Evolutionary conservation across 1,140 invertebrate genomes (phyloP), one percentile per base, ranked within the genome.

Genomic region (Saxidomus purpurata): DNA sequence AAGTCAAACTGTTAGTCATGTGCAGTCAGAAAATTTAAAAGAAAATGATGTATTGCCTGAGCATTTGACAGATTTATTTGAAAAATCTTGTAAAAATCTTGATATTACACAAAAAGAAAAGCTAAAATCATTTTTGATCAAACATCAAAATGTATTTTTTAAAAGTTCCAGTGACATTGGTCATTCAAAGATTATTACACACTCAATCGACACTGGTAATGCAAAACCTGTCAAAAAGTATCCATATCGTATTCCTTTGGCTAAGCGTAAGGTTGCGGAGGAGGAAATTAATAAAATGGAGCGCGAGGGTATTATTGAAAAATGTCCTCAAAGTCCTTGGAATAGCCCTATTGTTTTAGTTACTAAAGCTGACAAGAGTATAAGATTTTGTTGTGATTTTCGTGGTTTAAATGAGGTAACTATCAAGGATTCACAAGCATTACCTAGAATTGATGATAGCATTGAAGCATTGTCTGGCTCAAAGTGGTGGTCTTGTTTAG

Each of bases 321-420:
- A 79, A 91, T 87, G 19, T 83, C 81, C n/a, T n/a, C 89, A 79
- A 25, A 86, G 76, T 82, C 25, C 81, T 9, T 82, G 79, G 31
- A 40, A 38, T 82, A 17, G 36, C n/a, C 36, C 79, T n/a, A 31
- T 63, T 13, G 79, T 82, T 8, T 17, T 25, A 3, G 28, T 80
- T 3, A 52, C 6, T 19, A 80, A 80, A 86, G 38, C 92, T 0
- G 91, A 96, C 91, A 95, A 95, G n/a, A 88, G 92, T 25, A 90
- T 96, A 49, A 89, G 96, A 61, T 93, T 97, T 25, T 96, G 96
- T 92, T 95, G 92, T 8, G 96, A 97, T 93, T 97, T 95, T 93
- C 96, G 89, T 40, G 47, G 43, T 17, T 55, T 91, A 19, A 93
- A 93, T 76, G 22, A 55, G 28, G 49, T 81, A 0, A 90, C 90